Base-by-base conservation (phyloP, 2,888 invertebrate genomes). In the Pelosia muscerda region DNA sequence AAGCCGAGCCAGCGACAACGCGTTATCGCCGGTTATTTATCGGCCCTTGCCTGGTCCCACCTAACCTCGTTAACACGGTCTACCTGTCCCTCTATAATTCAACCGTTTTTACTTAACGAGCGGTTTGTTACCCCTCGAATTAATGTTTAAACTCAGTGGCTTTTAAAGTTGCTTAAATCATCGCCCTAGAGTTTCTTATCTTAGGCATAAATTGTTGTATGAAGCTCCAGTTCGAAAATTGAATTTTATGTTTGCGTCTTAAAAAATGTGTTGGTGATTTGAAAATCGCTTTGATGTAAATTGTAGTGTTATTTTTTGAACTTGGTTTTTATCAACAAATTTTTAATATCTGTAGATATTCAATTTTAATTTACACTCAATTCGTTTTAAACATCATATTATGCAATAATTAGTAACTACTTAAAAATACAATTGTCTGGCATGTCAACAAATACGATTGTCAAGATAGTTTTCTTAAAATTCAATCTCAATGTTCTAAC, bases 51-150 rank as follows among this genome's bases (percentile, higher is more conserved):
- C 63, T 73, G 65, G 75, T 73, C 79, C 83, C 76, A 74, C 77
- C 83, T 81, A 78, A 80, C 84, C 90, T 90, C 90, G 90, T 91
- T 91, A 90, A 89, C 89, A 84, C 89, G 81, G 79, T 86, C 85
- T 85, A 90, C 91, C 91, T 91, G 88, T 83, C 86, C 86, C 84
- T 81, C 84, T 81, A 88, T 91, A 90, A 90, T 83, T 91, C 87
- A 90, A 83, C 83, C 81, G 83, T 84, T 86, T 84, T 85, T 86
- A 84, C 88, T 84, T 87, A 88, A 89, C 89, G 87, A 86, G 87
- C 87, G 84, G 84, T 87, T 86, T 85, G 87, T 82, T 84, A 79
- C 83, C 86, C 83, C 81, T 79, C 83, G 84, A 89, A 89, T 90
- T 88, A 88, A 85, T 87, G 84, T 83, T 82, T 77, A 74, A 81